Conservation (phyloP, 2,797 vertebrate genomes). For the Malacoraja senta region DNA sequence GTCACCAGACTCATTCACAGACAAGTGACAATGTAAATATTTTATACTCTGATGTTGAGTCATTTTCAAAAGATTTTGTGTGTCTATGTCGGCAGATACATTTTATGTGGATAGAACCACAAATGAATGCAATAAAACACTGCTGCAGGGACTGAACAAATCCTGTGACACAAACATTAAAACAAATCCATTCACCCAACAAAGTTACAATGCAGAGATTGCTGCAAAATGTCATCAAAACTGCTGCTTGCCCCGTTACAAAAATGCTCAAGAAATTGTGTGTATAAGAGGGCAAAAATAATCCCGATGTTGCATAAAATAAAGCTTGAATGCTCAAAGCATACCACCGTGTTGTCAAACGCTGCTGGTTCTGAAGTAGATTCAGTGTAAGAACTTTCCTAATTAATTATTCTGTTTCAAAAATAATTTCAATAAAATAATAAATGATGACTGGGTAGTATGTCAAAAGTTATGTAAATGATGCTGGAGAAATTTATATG, state of each 20-base stretch:
- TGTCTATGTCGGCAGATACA: neutral
- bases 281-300: neutral
- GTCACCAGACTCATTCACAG: neutral
- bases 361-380: neutral
- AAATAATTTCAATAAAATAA: neutral
- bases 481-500: neutral
- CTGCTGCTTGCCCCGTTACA: neutral
- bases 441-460: neutral
- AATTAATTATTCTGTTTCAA: neutral
- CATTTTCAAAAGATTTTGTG: slow-evolving; percentile 16
- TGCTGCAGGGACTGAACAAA: neutral
- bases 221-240: neutral
- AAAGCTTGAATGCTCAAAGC: neutral
- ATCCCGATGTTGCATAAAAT: neutral
- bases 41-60: neutral
- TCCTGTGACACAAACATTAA: neutral
- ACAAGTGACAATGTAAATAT: neutral
- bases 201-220: neutral
- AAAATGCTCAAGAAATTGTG: neutral
- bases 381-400: neutral
- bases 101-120: neutral
- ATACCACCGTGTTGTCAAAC: neutral
- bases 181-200: neutral
- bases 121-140: neutral
- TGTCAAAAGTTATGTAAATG: neutral